Evolutionary conservation across 2,797 vertebrate genomes (phyloP).

Genomic region (Artibeus jamaicensis): DNA sequence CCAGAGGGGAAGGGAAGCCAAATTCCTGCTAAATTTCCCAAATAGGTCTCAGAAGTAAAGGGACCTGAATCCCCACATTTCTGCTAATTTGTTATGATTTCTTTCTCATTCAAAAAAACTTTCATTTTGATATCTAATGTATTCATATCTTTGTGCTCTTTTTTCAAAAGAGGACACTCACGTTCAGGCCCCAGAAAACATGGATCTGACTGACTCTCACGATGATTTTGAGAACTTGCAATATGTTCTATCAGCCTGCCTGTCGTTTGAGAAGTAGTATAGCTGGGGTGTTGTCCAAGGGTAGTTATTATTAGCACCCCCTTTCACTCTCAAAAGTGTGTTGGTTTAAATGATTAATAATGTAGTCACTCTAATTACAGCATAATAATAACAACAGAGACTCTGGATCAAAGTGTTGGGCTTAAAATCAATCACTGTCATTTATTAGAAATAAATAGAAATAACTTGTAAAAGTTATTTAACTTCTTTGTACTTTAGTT

Average conservation of each 20-base stretch:
- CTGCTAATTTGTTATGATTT: background rate
- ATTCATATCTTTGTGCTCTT: background rate
- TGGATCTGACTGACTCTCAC: background rate
- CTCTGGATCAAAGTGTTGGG: background rate
- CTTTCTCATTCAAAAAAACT: background rate
- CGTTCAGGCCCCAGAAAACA: background rate
- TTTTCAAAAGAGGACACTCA: background rate
- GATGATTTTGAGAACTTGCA: background rate
- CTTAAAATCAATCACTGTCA: background rate
- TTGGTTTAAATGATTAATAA: conserved; percentile 11
- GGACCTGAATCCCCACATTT: background rate
- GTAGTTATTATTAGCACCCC: background rate
- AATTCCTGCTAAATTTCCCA: background rate
- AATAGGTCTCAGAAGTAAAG: background rate
- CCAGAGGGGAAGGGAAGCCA: background rate
- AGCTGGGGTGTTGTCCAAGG: background rate
- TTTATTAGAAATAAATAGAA: background rate
- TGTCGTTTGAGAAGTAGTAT: background rate
- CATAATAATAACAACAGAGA: background rate
- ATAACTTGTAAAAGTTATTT: background rate
- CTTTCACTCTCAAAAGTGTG: background rate
- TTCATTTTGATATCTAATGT: background rate
- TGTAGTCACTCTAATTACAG: background rate
- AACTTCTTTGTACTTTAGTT: background rate
- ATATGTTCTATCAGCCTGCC: background rate